Conservation (phyloP, 2,888 invertebrate genomes). For the Microctonus brassicae region DNA sequence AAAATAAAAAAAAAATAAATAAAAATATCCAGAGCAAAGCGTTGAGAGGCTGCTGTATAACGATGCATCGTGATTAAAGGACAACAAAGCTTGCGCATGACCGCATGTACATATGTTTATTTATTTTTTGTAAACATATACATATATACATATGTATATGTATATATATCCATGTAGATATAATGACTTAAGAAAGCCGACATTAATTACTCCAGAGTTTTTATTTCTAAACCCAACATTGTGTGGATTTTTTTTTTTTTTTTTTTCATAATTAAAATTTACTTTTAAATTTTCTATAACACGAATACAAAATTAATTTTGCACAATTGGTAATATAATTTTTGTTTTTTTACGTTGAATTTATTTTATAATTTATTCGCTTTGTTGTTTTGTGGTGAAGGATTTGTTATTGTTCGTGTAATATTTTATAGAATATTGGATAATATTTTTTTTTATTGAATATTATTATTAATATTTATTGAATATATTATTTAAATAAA, state of each 20-base stretch:
- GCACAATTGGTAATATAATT: no score
- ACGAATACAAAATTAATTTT: no score
- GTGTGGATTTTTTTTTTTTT: no score
- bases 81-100: slow-evolving; percentile 45
- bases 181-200: slow-evolving; percentile 4
- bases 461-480: no score
- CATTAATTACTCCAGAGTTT: slow-evolving; percentile 27
- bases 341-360: no score
- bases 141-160: not conserved
- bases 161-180: not conserved
- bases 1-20: slow-evolving; percentile 39
- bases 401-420: no score
- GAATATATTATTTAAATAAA: no score
- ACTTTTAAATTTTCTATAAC: not conserved
- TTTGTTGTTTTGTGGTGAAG: no score
- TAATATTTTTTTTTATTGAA: no score
- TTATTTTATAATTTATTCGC: no score
- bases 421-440: no score
- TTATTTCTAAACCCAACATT: not conserved
- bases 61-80: slow-evolving; percentile 51
- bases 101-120: not conserved
- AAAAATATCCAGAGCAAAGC: not conserved
- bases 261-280: not conserved
- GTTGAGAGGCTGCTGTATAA: slow-evolving; percentile 41
- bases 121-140: no score